Percentiles rank a stretch among this genome's conserved stretches.
phyloP scores from a whole-genome alignment of 2,797 vertebrate genomes.

The Eulemur coronatus region DNA sequence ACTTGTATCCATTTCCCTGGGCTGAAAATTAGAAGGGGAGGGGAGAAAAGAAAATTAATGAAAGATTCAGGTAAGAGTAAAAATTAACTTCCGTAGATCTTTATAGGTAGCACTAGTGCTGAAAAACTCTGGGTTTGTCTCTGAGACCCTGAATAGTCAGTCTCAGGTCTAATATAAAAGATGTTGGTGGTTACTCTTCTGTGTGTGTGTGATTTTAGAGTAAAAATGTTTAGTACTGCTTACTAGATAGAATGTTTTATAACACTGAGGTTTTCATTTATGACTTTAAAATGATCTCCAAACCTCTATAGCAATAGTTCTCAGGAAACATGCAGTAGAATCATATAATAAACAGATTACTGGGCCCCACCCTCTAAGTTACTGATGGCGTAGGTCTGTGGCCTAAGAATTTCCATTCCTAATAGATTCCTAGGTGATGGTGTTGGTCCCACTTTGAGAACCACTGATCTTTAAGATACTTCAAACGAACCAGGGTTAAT shows the following conservation, averaged over 20 bases:
- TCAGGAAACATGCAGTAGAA: neutral
- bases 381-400: neutral
- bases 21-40: conserved; percentile 87
- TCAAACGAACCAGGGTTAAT: conserved; percentile 12
- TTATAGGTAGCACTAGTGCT: neutral
- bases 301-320: neutral
- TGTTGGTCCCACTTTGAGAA: neutral
- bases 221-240: neutral
- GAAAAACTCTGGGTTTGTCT: neutral
- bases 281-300: neutral
- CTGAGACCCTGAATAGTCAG: neutral
- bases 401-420: neutral
- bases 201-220: neutral
- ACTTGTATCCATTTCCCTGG: conserved; percentile 96
- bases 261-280: neutral
- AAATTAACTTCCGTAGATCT: neutral
- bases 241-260: neutral
- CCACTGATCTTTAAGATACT: neutral
- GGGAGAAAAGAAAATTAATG: neutral
- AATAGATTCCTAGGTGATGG: neutral
- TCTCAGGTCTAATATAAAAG: neutral
- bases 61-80: neutral
- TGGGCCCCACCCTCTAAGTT: neutral
- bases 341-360: neutral
- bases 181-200: neutral